phyloP scores from a whole-genome alignment of 2,888 invertebrate genomes.

The Pandemis cinnamomeana region DNA sequence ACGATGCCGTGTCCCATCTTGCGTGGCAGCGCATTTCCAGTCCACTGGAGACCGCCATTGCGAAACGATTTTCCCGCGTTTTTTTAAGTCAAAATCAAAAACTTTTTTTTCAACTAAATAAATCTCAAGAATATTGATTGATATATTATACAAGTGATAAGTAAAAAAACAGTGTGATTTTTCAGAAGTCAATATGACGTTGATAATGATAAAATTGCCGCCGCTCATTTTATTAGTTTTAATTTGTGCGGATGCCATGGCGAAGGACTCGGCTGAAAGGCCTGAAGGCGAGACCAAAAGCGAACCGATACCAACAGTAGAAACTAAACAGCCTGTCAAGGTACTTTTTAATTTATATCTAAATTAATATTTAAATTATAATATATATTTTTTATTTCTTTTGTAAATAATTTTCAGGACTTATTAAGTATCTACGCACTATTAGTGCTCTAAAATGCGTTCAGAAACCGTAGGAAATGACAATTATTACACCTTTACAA shows the following conservation, averaged over 20 bases:
- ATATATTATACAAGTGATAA: neutral
- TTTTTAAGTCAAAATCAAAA: slow-evolving; percentile 11
- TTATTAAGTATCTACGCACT: too few relatives aligned
- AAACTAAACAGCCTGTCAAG: slow-evolving; percentile 26
- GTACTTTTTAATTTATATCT: neutral
- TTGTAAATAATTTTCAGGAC: too few relatives aligned
- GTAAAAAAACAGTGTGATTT: neutral
- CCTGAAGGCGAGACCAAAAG: neutral
- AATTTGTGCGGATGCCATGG: slow-evolving; percentile 35
- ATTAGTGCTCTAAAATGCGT: too few relatives aligned
- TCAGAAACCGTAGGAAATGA: too few relatives aligned
- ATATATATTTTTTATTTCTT: too few relatives aligned
- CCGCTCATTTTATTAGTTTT: slow-evolving; percentile 33
- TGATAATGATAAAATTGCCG: slow-evolving; percentile 14
- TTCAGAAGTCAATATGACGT: slow-evolving; percentile 21
- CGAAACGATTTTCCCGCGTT: slow-evolving; percentile 42
- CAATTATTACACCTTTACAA: too few relatives aligned
- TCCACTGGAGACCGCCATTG: slow-evolving; percentile 60
- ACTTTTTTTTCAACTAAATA: slow-evolving; percentile 7
- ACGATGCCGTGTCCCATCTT: neutral
- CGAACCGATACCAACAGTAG: slow-evolving; percentile 15
- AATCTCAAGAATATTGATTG: neutral
- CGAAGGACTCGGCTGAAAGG: slow-evolving; percentile 29
- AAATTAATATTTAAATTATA: too few relatives aligned
- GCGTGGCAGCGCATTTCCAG: slow-evolving; percentile 54